phyloP scores from a whole-genome alignment of 2,113 vertebrate genomes.

The Equus przewalskii region DNA sequence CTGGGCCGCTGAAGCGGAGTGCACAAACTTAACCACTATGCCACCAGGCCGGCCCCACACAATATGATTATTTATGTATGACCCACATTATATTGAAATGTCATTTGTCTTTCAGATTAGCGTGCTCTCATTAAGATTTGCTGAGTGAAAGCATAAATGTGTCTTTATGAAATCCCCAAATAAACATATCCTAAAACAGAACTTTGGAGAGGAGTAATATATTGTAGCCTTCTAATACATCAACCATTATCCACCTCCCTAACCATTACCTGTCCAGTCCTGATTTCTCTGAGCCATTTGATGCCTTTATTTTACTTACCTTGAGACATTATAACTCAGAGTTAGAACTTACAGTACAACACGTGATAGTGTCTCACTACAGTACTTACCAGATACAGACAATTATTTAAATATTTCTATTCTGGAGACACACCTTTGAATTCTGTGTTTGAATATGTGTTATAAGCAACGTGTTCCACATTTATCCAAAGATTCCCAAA shows the following conservation, averaged over 20 bases:
- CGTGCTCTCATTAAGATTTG: neutral
- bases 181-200: neutral
- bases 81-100: neutral
- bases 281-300: neutral
- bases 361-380: neutral
- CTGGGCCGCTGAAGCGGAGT: no score
- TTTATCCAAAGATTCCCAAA: slow-evolving; percentile 14
- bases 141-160: neutral
- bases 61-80: neutral
- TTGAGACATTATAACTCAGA: neutral
- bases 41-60: no score
- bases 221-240: neutral
- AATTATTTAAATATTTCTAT: slow-evolving; percentile 10
- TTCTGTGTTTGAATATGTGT: neutral
- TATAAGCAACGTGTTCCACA: neutral
- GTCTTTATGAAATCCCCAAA: neutral
- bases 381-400: neutral
- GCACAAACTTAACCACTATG: no score
- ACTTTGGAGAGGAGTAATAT: neutral
- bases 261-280: neutral
- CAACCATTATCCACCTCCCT: neutral
- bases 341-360: neutral
- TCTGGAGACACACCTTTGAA: neutral
- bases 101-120: neutral
- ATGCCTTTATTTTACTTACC: neutral